Conservation (phyloP, 2,113 vertebrate species). For the Percopsis transmontana region DNA sequence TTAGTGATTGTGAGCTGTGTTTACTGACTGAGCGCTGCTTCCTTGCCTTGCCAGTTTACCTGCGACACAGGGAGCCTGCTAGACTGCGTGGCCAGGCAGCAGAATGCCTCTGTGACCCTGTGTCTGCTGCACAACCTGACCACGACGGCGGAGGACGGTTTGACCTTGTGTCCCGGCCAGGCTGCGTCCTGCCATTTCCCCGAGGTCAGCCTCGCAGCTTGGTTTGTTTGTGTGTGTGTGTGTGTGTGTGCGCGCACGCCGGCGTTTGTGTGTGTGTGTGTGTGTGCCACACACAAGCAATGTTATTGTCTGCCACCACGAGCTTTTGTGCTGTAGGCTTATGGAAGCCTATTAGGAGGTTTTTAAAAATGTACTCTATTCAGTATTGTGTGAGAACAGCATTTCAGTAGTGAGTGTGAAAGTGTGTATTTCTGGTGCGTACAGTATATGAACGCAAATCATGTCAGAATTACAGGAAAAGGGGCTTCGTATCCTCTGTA, state of each 20-base stretch:
- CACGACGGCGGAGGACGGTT: conserved; percentile 73
- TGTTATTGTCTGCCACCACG: background rate
- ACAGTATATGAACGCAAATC: too few relatives aligned
- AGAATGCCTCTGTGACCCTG: conserved; percentile 81
- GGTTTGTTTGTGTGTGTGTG: conserved; percentile 15
- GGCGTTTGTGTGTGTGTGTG: background rate
- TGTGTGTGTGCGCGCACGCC: conserved; percentile 8
- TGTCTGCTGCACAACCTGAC: conserved; percentile 87
- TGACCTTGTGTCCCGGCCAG: conserved; percentile 78
- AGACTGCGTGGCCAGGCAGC: conserved; percentile 78
- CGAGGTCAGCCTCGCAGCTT: conserved; percentile 78
- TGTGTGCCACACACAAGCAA: background rate
- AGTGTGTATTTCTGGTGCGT: too few relatives aligned
- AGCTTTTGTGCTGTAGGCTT: background rate
- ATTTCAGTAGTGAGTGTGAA: too few relatives aligned
- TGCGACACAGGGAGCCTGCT: conserved; percentile 83
- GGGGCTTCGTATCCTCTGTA: too few relatives aligned
- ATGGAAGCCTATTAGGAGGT: too few relatives aligned
- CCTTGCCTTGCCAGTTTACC: conserved; percentile 80
- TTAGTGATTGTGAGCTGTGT: too few relatives aligned
- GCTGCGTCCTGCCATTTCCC: conserved; percentile 87
- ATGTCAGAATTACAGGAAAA: too few relatives aligned
- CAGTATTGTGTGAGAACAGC: too few relatives aligned
- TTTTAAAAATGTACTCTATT: too few relatives aligned
- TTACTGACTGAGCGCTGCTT: too few relatives aligned